A percentile compares a stretch with the other conserved stretches of the same genome.
phyloP scores from a whole-genome alignment of 2,113 vertebrate species.

The Daphoenositta chrysoptera region DNA sequence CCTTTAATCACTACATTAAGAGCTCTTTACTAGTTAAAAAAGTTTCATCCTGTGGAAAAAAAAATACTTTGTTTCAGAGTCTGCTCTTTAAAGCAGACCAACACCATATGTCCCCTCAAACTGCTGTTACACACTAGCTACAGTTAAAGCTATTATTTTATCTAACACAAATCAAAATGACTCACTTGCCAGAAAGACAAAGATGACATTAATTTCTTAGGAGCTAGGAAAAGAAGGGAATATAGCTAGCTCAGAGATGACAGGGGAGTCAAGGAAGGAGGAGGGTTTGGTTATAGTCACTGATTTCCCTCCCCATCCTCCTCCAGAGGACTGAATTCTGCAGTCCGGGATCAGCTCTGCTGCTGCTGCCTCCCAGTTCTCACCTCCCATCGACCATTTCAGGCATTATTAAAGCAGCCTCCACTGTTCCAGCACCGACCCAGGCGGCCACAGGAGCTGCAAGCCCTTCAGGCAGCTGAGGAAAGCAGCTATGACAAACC shows the following conservation, averaged over 20 bases:
- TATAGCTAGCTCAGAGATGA: neutral
- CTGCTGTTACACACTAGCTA: neutral
- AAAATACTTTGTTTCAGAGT: neutral
- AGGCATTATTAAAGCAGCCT: neutral
- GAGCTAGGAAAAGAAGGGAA: neutral
- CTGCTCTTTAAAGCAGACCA: neutral
- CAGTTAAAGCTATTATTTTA: neutral
- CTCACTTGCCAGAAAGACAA: slow-evolving; percentile 5
- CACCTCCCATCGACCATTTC: neutral
- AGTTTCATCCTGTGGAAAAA: neutral
- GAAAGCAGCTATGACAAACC: neutral
- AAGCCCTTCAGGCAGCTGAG: neutral
- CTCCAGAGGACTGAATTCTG: neutral
- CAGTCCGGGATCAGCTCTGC: neutral
- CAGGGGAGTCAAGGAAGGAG: neutral
- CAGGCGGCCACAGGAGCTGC: neutral
- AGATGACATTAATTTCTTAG: neutral
- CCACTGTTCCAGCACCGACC: neutral
- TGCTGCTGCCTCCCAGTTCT: neutral
- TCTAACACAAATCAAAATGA: neutral
- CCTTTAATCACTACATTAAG: neutral
- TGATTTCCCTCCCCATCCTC: neutral
- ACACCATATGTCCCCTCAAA: rapidly evolving
- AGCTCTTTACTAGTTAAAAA: neutral
- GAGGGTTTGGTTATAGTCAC: neutral